phyloP scores from a whole-genome alignment of 2,888 invertebrate genomes.

The Nebria salina region DNA sequence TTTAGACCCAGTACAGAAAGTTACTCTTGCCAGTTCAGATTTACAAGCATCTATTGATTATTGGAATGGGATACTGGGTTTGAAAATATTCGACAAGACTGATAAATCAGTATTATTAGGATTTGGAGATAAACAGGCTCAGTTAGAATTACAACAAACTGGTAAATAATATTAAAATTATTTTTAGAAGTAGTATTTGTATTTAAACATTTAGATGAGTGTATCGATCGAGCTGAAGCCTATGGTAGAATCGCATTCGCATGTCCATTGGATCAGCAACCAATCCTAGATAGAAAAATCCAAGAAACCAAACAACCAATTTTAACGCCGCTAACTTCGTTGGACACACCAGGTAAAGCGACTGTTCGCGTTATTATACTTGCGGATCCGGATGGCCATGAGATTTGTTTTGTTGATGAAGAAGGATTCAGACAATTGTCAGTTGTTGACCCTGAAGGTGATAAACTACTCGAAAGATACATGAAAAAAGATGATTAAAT shows the following conservation, averaged over 20 bases:
- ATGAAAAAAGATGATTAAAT: slow-evolving; percentile 70
- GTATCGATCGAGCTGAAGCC: slow-evolving; percentile 86
- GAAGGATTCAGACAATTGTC: slow-evolving; percentile 92
- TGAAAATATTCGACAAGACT: slow-evolving; percentile 75
- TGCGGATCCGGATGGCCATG: slow-evolving; percentile 96
- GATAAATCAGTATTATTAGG: slow-evolving; percentile 73
- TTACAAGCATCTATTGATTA: slow-evolving; percentile 80
- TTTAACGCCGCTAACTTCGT: slow-evolving; percentile 87
- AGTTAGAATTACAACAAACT: slow-evolving; percentile 79
- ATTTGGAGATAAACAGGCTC: slow-evolving; percentile 77
- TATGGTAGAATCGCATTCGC: slow-evolving; percentile 97
- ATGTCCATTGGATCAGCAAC: slow-evolving; percentile 80
- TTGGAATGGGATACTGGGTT: slow-evolving; percentile 83
- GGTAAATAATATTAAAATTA: slow-evolving; percentile 61
- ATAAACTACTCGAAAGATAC: slow-evolving; percentile 79
- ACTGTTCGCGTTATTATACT: slow-evolving; percentile 95
- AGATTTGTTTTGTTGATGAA: slow-evolving; percentile 98
- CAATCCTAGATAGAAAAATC: slow-evolving; percentile 78
- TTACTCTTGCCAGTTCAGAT: slow-evolving; percentile 81
- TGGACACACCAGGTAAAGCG: slow-evolving; percentile 97
- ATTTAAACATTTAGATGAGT: slow-evolving; percentile 62
- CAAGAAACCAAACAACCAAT: slow-evolving; percentile 77
- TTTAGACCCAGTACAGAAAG: slow-evolving; percentile 82
- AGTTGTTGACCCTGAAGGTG: slow-evolving; percentile 83
- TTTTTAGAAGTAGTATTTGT: slow-evolving; percentile 37